A percentile compares a stretch with the other conserved stretches of the same genome.
Conservation (phyloP, 2,888 invertebrate genomes). For the Diadromus collaris region DNA sequence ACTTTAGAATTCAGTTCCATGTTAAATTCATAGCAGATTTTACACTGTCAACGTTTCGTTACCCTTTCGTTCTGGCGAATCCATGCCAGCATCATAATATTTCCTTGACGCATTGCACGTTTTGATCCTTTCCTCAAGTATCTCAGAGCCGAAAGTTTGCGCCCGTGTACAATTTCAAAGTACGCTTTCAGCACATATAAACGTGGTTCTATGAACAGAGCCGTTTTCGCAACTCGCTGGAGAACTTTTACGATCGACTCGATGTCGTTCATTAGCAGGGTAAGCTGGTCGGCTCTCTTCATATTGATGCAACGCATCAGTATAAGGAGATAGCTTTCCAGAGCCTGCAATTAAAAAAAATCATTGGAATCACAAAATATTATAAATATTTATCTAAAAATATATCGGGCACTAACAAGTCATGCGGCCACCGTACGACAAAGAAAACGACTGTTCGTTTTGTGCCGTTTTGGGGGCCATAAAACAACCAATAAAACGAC, state of each 20-base stretch:
- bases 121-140: constrained; percentile 62
- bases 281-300: constrained; percentile 61
- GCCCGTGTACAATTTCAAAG: constrained; percentile 57
- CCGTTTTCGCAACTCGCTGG: not conserved
- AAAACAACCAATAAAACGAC: no score
- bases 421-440: no score
- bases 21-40: no score
- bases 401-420: no score
- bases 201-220: constrained; percentile 65
- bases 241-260: constrained; percentile 55
- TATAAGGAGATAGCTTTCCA: constrained; percentile 68
- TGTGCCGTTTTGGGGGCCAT: no score
- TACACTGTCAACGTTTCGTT: constrained; percentile 14
- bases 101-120: constrained; percentile 59
- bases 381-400: not conserved
- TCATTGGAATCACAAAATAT: not conserved
- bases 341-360: constrained; percentile 57
- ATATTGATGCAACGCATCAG: constrained; percentile 67
- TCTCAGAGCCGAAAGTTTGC: constrained; percentile 5
- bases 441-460: no score
- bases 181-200: constrained; percentile 66
- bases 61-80: constrained; percentile 67
- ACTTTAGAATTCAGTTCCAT: no score
- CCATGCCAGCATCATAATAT: constrained; percentile 65
- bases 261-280: constrained; percentile 51